Percentiles rank a stretch among this genome's conserved stretches.
These are phyloP conservation scores for Sphenopsis melanotis DNA, from an alignment of 2,797 vertebrate species.

Conservation along the genomic window DNA sequence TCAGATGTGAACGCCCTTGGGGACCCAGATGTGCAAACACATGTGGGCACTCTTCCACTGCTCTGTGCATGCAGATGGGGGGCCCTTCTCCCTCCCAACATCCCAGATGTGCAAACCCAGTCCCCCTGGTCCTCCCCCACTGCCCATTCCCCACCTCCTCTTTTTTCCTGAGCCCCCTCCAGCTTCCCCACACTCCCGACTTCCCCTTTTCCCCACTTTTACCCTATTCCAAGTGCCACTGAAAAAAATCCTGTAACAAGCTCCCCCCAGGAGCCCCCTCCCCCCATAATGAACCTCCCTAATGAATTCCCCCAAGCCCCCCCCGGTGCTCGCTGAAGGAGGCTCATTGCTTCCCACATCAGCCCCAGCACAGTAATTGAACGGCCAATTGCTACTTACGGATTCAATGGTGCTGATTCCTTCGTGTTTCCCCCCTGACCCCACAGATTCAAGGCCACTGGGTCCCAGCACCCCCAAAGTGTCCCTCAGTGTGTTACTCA, in stretches of 20 bases:
- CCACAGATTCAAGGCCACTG: not conserved
- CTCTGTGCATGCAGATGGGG: not conserved
- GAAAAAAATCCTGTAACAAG: rapidly evolving
- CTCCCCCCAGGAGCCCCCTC: not conserved
- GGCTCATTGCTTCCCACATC: not conserved
- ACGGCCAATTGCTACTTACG: not conserved
- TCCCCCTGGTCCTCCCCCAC: rapidly evolving
- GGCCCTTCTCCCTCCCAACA: not conserved
- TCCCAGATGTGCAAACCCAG: not conserved
- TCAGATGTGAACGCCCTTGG: not conserved
- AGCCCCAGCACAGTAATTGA: not conserved
- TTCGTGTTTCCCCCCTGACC: too few relatives aligned
- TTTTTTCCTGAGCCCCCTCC: not conserved
- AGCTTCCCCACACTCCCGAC: rapidly evolving
- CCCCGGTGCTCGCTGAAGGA: not conserved
- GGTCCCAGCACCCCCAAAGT: not conserved
- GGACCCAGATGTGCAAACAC: not conserved
- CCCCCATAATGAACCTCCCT: not conserved
- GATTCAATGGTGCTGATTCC: not conserved
- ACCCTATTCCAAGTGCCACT: not conserved
- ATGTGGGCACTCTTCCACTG: rapidly evolving
- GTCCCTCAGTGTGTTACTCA: too few relatives aligned
- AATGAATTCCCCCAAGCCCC: not conserved
- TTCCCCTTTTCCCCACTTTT: rapidly evolving
- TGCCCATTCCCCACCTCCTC: too few relatives aligned